phyloP scores from a whole-genome alignment of 1,140 invertebrate species.

The Saxidomus purpurata region DNA sequence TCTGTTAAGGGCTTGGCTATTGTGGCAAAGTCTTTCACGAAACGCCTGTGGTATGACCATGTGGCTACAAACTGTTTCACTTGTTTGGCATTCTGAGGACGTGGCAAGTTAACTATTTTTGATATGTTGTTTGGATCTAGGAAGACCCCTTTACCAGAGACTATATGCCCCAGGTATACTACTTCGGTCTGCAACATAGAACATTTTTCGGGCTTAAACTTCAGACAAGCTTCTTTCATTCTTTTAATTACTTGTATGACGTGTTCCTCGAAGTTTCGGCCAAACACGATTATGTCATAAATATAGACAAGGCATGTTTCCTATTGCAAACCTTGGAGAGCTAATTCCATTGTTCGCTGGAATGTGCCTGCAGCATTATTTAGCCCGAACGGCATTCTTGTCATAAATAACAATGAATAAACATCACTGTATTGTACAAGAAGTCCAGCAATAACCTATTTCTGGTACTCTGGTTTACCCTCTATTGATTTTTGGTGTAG shows the following conservation, averaged over 20 bases:
- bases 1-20: conserved; percentile 37
- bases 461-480: background rate
- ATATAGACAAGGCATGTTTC: conserved; percentile 56
- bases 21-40: conserved; percentile 44
- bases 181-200: conserved; percentile 67
- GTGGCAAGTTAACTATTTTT: conserved; percentile 35
- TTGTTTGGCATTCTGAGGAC: conserved; percentile 59
- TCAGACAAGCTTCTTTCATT: conserved; percentile 41
- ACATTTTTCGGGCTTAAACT: conserved; percentile 66
- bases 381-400: background rate
- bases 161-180: conserved; percentile 16
- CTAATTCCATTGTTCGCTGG: conserved; percentile 40
- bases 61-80: conserved; percentile 63
- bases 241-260: background rate
- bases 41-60: conserved; percentile 55
- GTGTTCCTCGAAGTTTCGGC: conserved; percentile 33
- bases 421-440: background rate
- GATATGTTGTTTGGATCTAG: conserved; percentile 41
- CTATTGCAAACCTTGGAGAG: conserved; percentile 59
- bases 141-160: conserved; percentile 33
- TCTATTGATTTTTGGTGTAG: background rate
- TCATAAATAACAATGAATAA: conserved; percentile 26
- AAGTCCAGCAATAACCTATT: background rate
- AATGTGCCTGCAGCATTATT: conserved; percentile 39
- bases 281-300: conserved; percentile 68